Conservation (phyloP, 2,113 vertebrate species). For the Odontophorus gujanensis region DNA sequence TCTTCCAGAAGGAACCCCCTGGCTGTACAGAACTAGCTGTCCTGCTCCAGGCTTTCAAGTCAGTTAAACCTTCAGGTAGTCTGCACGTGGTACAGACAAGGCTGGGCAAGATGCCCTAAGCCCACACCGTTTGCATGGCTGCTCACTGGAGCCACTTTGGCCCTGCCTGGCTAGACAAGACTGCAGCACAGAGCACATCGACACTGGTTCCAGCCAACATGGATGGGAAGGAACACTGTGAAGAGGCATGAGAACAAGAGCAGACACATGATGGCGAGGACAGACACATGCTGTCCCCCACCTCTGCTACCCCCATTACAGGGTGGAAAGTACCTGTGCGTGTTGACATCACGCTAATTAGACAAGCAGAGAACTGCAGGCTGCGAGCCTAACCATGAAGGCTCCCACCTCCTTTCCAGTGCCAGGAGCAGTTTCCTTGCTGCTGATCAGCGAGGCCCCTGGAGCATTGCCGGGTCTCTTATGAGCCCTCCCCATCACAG, state of each 20-base stretch:
- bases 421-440: neutral
- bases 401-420: neutral
- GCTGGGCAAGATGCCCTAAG: neutral
- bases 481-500: neutral
- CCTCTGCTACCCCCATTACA: neutral
- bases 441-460: neutral
- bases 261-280: accelerated
- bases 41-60: too few species aligned
- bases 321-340: accelerated
- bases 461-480: neutral
- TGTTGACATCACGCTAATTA: accelerated
- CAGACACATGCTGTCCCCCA: too few species aligned
- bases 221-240: accelerated
- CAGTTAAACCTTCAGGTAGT: neutral
- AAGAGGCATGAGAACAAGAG: accelerated
- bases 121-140: accelerated
- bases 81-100: too few species aligned
- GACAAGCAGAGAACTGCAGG: accelerated
- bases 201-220: accelerated
- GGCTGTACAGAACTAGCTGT: neutral
- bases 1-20: too few species aligned
- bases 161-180: neutral
- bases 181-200: accelerated
- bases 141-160: neutral
- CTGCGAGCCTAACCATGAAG: neutral